Percentiles rank a stretch among this genome's conserved stretches.
These are phyloP conservation scores for Rhinoderma darwinii DNA, from an alignment of 2,113 vertebrate genomes.

Conservation along the genomic window DNA sequence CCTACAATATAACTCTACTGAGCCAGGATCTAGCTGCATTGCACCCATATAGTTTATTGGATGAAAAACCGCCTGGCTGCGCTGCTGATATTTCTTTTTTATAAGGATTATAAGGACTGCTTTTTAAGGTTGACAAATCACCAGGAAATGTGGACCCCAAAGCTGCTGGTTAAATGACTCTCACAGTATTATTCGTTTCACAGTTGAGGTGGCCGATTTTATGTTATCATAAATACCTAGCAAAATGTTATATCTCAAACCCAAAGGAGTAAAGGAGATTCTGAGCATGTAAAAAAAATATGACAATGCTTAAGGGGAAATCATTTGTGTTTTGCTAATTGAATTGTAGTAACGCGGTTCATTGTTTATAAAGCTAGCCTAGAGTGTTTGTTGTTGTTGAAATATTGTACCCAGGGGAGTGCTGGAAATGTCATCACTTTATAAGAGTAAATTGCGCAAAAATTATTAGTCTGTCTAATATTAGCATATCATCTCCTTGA, in stretches of 20 bases:
- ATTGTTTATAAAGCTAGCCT: constrained; percentile 47
- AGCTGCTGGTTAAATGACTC: background rate
- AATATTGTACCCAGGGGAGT: constrained; percentile 41
- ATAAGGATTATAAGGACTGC: no score
- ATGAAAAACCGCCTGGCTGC: no score
- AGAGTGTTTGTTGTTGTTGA: constrained; percentile 42
- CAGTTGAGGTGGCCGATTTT: background rate
- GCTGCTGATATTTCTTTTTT: no score
- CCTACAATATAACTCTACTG: no score
- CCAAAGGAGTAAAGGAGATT: constrained; percentile 5
- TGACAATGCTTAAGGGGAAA: constrained; percentile 27
- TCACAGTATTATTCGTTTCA: background rate
- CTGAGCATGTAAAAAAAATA: background rate
- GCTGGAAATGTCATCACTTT: constrained; percentile 26
- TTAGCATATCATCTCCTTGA: constrained; percentile 28
- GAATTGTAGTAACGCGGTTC: constrained; percentile 16
- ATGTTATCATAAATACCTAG: background rate
- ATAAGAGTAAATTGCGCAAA: constrained; percentile 26
- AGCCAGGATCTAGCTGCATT: no score
- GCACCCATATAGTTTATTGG: no score
- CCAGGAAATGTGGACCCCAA: background rate
- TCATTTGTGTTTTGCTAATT: constrained; percentile 45
- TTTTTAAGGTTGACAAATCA: background rate
- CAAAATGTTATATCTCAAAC: background rate
- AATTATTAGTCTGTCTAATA: constrained; percentile 42